Conservation (phyloP, 2,113 vertebrate species). For the Mastomys natalensis region DNA sequence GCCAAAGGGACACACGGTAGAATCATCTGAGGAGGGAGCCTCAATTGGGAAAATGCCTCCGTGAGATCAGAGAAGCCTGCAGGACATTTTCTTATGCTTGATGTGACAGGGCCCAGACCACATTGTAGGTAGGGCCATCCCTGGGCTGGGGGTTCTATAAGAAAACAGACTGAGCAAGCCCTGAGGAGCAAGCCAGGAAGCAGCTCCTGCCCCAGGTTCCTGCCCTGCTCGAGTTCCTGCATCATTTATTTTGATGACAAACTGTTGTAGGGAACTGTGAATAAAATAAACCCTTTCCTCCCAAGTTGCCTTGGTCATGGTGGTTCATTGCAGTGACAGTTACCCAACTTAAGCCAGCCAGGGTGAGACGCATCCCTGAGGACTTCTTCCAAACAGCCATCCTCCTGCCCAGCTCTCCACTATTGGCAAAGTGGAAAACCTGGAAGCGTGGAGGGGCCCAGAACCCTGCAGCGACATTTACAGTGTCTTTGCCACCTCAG, state of each 20-base stretch:
- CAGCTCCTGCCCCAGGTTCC: neutral
- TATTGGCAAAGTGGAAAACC: neutral
- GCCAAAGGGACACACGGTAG: neutral
- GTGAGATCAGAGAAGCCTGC: neutral
- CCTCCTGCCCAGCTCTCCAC: neutral
- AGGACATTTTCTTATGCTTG: neutral
- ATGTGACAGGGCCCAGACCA: neutral
- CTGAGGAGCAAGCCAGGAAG: neutral
- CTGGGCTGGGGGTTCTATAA: neutral
- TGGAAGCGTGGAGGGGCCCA: neutral
- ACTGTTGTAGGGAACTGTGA: too few species aligned
- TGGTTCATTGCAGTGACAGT: neutral
- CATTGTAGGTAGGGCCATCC: neutral
- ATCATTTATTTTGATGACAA: neutral
- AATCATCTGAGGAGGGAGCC: neutral
- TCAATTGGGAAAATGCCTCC: neutral
- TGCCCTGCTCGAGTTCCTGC: neutral
- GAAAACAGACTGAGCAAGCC: neutral
- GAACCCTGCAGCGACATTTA: neutral
- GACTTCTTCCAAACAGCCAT: neutral
- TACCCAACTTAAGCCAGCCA: neutral
- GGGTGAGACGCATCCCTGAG: neutral
- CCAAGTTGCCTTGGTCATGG: neutral
- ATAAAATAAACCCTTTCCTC: neutral
- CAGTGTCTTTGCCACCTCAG: neutral